Base-by-base conservation (phyloP, 2,888 invertebrate species). In the Syrista parreyssii region DNA sequence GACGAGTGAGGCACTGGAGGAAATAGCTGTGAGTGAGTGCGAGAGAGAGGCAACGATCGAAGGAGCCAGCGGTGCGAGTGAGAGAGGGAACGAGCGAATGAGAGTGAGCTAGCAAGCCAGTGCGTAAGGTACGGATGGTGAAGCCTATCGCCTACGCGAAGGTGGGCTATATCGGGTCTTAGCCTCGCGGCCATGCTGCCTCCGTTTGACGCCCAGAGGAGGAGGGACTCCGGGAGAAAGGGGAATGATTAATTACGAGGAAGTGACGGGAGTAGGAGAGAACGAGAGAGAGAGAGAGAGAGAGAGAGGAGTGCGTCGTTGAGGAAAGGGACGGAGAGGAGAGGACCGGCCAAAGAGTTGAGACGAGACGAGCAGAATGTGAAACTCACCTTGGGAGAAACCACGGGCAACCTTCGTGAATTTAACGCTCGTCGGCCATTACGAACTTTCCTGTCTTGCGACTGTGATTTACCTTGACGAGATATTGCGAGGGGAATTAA, bases 201-300 rank as follows among this genome's bases (percentile, higher is more conserved):
- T 83, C 82, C 80, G 85, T 83, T 81, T 83, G 85, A 83, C 83
- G 85, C 81, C 82, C 82, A 78, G 81, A 75, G 75, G 75, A 80
- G 80, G 78, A 79, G 79, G 78, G 79, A 76, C 76, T 72, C 78
- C 76, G 83, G 81, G 83, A 82, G 84, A 83, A 85, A 84, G 88
- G 89, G 88, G 88, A 89, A 89, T 90, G 90, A 90, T 90, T 90
- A 90, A 90, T 90, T 90, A 89, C 88, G 88, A 88, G 88, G 88
- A 88, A 89, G 89, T 88, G 89, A 88, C 87, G 87, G 84, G 86
- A 85, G 79, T 84, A 83, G 85, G 81, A 82, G 83, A 83, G 86
- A 84, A 81, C 77, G 78, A 83, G 68, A 77, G 71, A 72, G 78
- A 75, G 73, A 55, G 72, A 23, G 71, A 68, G 74, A 68, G 35